Evolutionary conservation across 2,113 vertebrate genomes (phyloP).

Genomic region (Pampusana beccarii): DNA sequence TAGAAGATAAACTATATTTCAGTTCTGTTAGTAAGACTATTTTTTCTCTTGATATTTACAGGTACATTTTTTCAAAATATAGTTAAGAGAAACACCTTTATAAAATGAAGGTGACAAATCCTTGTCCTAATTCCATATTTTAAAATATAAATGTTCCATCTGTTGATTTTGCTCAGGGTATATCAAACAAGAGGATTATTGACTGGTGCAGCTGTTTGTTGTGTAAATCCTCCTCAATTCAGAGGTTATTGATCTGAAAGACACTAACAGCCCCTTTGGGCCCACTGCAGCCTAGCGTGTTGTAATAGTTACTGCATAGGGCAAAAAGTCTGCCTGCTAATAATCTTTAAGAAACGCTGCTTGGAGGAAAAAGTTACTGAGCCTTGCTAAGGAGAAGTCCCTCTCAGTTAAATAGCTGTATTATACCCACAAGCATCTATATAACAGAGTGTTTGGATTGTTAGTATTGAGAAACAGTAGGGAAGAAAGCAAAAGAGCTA

Average conservation of each 20-base stretch:
- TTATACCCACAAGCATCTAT: neutral
- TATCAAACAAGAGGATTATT: neutral
- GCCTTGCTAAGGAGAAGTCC: neutral
- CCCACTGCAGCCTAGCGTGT: neutral
- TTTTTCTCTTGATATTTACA: neutral
- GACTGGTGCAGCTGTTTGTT: neutral
- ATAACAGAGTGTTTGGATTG: neutral
- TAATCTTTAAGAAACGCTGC: neutral
- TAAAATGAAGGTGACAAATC: neutral
- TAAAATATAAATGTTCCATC: neutral
- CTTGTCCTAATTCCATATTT: neutral
- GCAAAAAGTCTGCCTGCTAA: neutral
- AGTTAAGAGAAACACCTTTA: neutral
- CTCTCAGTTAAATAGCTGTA: neutral
- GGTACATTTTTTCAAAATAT: neutral
- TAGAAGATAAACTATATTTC: neutral
- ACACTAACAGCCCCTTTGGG: neutral
- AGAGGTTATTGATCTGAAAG: neutral
- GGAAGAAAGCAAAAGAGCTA: neutral
- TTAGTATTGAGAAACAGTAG: neutral
- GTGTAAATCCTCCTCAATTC: neutral
- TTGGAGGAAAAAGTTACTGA: neutral
- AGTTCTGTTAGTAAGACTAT: neutral
- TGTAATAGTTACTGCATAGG: neutral
- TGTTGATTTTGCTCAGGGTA: neutral